Percentiles rank a stretch among this genome's conserved stretches.
Conservation (phyloP, 1,140 invertebrate species). For the Druon quercuslanigerum region DNA sequence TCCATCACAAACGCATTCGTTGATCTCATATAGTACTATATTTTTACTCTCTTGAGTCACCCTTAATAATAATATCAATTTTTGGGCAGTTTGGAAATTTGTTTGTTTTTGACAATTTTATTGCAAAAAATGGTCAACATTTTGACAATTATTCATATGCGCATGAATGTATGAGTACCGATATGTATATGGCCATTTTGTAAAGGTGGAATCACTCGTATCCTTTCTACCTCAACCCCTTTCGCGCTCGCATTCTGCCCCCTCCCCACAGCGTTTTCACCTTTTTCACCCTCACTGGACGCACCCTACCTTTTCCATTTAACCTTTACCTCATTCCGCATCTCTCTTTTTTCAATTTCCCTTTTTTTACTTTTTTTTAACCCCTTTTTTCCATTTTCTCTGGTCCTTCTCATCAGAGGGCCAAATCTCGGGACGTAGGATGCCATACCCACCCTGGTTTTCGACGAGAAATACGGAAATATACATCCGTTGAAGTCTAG, state of each 20-base stretch:
- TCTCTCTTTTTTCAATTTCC: slow-evolving; percentile 12
- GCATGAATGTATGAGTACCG: not conserved
- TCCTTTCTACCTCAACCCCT: not conserved
- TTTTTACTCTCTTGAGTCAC: too few species aligned
- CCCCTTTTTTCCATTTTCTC: not conserved
- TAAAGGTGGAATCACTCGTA: not conserved
- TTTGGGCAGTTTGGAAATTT: too few species aligned
- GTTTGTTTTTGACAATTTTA: too few species aligned
- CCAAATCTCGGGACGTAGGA: slow-evolving; percentile 6
- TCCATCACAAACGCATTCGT: too few species aligned
- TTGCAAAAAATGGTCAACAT: too few species aligned
- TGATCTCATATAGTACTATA: too few species aligned
- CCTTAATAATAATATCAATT: too few species aligned
- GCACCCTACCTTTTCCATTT: not conserved
- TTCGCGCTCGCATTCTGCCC: not conserved
- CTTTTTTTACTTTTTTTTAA: not conserved
- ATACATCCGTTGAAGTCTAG: slow-evolving; percentile 24
- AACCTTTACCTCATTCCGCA: slow-evolving; percentile 10
- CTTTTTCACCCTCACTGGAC: not conserved
- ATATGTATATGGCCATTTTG: too few species aligned
- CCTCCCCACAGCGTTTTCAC: not conserved
- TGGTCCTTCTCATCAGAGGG: slow-evolving; percentile 5
- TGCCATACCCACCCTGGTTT: not conserved
- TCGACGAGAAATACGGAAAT: slow-evolving; percentile 19
- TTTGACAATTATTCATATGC: too few species aligned